Evolutionary conservation across 2,797 vertebrate species (phyloP).

Genomic region (Coregonus ussuriensis): DNA sequence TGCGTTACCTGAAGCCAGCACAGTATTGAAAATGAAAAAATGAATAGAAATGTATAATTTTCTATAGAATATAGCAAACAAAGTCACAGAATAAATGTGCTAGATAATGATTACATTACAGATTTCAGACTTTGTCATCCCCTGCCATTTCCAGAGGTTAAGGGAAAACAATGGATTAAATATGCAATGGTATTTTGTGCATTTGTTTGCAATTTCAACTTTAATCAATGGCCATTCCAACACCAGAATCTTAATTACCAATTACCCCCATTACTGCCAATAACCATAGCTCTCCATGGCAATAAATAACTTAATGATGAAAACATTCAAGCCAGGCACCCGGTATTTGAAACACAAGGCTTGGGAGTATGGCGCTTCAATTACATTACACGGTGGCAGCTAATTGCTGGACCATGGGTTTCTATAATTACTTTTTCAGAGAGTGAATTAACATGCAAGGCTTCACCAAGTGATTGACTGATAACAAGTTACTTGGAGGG

Average conservation of each 20-base stretch:
- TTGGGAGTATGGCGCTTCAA: slow-evolving; percentile 4
- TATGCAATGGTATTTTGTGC: slow-evolving; percentile 1
- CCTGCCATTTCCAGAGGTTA: neutral
- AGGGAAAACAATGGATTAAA: neutral
- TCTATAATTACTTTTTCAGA: slow-evolving; percentile 21
- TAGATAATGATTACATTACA: neutral
- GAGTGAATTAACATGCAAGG: neutral
- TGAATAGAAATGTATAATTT: neutral
- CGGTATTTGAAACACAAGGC: neutral
- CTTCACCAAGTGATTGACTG: slow-evolving; percentile 3
- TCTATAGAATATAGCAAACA: neutral
- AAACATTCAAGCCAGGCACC: slow-evolving; percentile 8
- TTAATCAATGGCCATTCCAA: slow-evolving; percentile 18
- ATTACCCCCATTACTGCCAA: slow-evolving; percentile 6
- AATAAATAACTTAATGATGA: slow-evolving; percentile 18
- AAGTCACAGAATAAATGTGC: neutral
- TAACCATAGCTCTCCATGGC: slow-evolving; percentile 12
- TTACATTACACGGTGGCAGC: slow-evolving; percentile 19
- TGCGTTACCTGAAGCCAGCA: neutral
- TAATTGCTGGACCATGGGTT: slow-evolving; percentile 21
- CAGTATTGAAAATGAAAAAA: neutral
- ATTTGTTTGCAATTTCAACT: slow-evolving; percentile 24
- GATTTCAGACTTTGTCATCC: neutral
- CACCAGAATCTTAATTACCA: slow-evolving; percentile 16
- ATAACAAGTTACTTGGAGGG: slow-evolving; percentile 10